Base-by-base conservation (phyloP, 1,140 invertebrate genomes). In the Drosophila aff. region DNA sequence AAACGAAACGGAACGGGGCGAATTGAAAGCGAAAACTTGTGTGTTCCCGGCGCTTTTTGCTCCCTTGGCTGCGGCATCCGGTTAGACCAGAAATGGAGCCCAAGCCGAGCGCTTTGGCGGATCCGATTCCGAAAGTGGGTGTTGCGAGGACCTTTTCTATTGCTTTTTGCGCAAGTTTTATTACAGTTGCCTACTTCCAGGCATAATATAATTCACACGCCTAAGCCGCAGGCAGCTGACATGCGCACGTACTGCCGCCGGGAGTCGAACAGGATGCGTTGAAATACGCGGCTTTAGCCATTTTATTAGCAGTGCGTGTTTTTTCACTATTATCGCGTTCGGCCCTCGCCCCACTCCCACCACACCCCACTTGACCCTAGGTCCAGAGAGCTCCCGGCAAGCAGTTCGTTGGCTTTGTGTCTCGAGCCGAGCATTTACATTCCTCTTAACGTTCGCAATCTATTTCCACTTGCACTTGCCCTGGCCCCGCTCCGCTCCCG, bases 291-390 rank as follows among this genome's bases (percentile, higher is more conserved):
- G 72, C 76, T 76, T 65, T 71, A 84, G 85, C 81, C 85, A 79
- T 90, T 89, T 89, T 89, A 89, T 90, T 90, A 89, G 85, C 86
- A 84, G 85, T 89, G 85, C 85, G 85, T 89, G 85, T 90, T 90
- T 81, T 90, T 89, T 79, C 79, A 90, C 84, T 84, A 89, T 89
- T 90, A 90, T 89, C 79, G 78, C 77, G 49, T 72, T 81, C 52
- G 61, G 60, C 43, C 46, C 65, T 62, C 58, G 62, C 66, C 63
- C 53, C 15, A 6, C 4, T 26, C 28, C 11, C 41, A n/a, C 46
- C 6, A 23, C 28, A 9, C 52, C 33, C 52, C 77, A 84, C 77
- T 84, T 90, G 85, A 90, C 85, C 78, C 81, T 81, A 81, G 73
- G 58, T 53, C 41, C 44, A 23, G 49, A 41, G 31, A 50, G 33